Base-by-base conservation (phyloP, 2,113 vertebrate genomes). In the Solea solea region DNA sequence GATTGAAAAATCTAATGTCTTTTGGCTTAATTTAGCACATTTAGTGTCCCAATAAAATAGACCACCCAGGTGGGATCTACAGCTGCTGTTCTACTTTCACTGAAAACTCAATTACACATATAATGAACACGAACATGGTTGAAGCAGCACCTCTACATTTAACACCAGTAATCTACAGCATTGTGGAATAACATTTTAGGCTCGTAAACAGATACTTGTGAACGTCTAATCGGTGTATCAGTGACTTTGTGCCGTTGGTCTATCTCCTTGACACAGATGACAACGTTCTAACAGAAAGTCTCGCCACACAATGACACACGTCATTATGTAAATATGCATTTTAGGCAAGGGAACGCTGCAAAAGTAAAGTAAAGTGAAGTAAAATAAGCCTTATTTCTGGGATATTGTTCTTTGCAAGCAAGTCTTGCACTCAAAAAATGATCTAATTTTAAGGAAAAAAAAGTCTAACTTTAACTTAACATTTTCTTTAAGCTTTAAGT, bases 211-310 rank as follows among this genome's bases (percentile, higher is more conserved):
- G 25, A 5, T 0, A 9, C 21, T 21, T 40, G 11, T 7, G 50
- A 9, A 45, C 21, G 69, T 15, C 68, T 52, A 58, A n/a, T 28
- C 58, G 73, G 42, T 42, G 10, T 78, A 64, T 76, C 68, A 52
- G 74, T 51, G 39, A 11, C n/a, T 44, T 8, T 39, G n/a, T 48
- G 40, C 74, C 21, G 55, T 80, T 75, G 63, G 66, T 70, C 64
- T 90, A 81, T 88, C 84, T 82, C 27, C 9, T 65, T 50, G 59
- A 56, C 45, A 73, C 81, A 90, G 78, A 87, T 42, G 62, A 72
- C 80, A 51, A 56, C 40, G 10, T 69, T 84, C 51, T 40, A 86
- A 87, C 85, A 77, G 80, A 75, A 56, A 55, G 44, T 65, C 46
- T 72, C 12, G 51, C 40, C 11, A 42, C 21, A 34, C 14, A 67